Conservation (phyloP, 2,888 invertebrate genomes). For the Synergus itoensis region DNA sequence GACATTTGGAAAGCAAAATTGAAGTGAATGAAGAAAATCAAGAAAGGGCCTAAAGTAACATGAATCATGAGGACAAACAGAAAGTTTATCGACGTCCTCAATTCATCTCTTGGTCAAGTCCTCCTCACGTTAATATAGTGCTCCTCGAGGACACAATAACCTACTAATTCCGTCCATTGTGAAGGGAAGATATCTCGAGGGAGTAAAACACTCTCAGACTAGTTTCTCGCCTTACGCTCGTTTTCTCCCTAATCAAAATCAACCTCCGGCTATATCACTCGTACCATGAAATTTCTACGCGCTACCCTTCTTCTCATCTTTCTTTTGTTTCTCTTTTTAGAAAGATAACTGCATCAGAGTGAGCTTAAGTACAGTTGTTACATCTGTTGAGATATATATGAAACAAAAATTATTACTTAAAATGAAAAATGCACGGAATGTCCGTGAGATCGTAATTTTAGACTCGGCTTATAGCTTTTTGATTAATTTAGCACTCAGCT, state of each 20-base stretch:
- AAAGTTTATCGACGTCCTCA: neutral
- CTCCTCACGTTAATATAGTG: slow-evolving; percentile 49
- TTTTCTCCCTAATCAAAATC: slow-evolving; percentile 60
- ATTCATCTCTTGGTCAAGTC: slow-evolving; percentile 48
- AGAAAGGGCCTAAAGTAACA: neutral
- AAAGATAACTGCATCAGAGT: neutral
- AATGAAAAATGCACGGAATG: neutral
- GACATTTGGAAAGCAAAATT: neutral
- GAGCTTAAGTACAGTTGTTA: neutral
- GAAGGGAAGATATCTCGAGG: slow-evolving; percentile 53
- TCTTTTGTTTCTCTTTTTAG: neutral
- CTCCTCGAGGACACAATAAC: slow-evolving; percentile 56
- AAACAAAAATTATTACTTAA: neutral
- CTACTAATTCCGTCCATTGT: slow-evolving; percentile 59
- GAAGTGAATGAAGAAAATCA: neutral
- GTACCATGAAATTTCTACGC: neutral
- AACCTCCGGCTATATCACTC: slow-evolving; percentile 51
- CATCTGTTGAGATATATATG: neutral
- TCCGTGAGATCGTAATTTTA: no score
- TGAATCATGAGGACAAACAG: neutral
- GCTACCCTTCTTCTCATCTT: neutral
- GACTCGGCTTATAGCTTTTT: no score
- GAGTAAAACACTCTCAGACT: slow-evolving; percentile 54
- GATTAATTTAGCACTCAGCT: no score
- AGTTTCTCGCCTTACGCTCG: slow-evolving; percentile 57